Conservation (phyloP, 2,113 vertebrate genomes). For the Anhinga anhinga region DNA sequence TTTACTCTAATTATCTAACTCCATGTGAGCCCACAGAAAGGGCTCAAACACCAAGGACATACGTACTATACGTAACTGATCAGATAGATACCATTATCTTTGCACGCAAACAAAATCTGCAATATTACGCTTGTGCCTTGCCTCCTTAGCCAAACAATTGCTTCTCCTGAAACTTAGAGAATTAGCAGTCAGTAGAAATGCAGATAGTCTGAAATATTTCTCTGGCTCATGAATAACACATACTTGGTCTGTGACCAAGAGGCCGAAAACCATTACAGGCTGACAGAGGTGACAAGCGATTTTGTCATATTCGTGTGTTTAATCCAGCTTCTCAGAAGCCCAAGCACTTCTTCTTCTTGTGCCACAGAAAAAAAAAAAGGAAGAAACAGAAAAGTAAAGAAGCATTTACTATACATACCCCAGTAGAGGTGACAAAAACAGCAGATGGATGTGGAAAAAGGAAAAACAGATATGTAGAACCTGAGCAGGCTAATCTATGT, state of each 20-base stretch:
- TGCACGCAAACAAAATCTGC: neutral
- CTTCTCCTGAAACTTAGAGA: neutral
- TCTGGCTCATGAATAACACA: slow-evolving; percentile 42
- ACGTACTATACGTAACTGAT: neutral
- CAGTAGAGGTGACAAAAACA: neutral
- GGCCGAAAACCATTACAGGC: neutral
- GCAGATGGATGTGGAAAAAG: neutral
- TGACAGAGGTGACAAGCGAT: slow-evolving; percentile 19
- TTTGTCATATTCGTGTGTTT: neutral
- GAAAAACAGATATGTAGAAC: neutral
- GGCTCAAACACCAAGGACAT: neutral
- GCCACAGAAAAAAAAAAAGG: neutral
- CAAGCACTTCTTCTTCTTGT: neutral
- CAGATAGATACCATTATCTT: neutral
- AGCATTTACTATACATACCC: neutral
- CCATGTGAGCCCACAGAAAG: neutral
- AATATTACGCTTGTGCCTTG: neutral
- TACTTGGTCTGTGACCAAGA: neutral
- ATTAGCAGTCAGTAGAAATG: slow-evolving; percentile 21
- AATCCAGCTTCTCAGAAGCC: neutral
- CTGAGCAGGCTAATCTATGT: neutral
- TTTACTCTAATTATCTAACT: neutral
- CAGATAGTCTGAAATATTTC: neutral
- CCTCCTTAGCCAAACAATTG: neutral
- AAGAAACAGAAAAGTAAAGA: neutral